phyloP scores from a whole-genome alignment of 2,888 invertebrate species.

The Protonemura montana region DNA sequence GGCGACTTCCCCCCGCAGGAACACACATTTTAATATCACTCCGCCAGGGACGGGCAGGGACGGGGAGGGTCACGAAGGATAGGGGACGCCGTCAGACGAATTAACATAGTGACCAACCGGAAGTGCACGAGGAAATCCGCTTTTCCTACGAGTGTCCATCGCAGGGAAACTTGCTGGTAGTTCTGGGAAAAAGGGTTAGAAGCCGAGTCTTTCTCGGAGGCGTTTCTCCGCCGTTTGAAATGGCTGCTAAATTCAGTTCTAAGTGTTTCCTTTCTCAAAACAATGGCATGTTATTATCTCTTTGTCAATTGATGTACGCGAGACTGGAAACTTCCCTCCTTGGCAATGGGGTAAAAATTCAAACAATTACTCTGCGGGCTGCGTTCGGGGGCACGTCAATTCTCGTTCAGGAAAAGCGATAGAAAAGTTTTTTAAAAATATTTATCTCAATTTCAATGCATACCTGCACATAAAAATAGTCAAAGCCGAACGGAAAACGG shows the following conservation, averaged over 20 bases:
- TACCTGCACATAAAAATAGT: neutral
- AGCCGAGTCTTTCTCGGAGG: neutral
- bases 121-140: neutral
- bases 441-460: neutral
- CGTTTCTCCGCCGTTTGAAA: too few relatives aligned
- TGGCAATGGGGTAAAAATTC: too few relatives aligned
- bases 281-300: neutral
- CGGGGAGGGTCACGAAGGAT: neutral
- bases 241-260: neutral
- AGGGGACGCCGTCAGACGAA: neutral
- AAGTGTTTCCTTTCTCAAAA: neutral
- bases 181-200: neutral
- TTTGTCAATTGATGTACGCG: neutral
- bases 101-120: conserved; percentile 7
- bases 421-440: neutral
- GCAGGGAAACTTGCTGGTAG: neutral
- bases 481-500: too few relatives aligned
- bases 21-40: neutral
- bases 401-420: neutral
- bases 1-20: too few relatives aligned
- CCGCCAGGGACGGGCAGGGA: neutral
- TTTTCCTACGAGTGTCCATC: neutral
- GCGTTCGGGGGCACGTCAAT: neutral
- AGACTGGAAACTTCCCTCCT: neutral
- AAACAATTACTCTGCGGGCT: neutral